Evolutionary conservation across 2,113 vertebrate species (phyloP).

Genomic region (Chamaea fasciata): DNA sequence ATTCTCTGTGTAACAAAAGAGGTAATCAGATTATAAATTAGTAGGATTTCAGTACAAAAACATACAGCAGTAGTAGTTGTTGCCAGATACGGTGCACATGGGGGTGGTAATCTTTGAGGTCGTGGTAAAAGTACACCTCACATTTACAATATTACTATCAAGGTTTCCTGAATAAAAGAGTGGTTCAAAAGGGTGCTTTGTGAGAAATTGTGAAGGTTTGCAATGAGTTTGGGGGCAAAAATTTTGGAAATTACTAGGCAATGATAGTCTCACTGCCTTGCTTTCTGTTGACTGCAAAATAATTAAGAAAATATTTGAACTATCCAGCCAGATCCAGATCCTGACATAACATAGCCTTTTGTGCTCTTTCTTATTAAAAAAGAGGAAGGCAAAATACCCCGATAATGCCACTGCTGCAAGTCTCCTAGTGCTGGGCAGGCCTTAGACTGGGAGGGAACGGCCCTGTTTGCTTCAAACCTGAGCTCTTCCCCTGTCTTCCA

Average conservation of each 20-base stretch:
- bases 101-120: neutral
- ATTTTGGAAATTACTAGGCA: neutral
- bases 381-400: neutral
- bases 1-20: neutral
- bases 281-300: neutral
- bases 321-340: neutral
- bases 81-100: neutral
- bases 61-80: neutral
- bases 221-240: neutral
- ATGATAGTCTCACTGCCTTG: neutral
- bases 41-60: neutral
- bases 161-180: neutral
- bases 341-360: neutral
- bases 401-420: neutral
- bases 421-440: neutral
- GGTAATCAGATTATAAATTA: neutral
- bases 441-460: neutral
- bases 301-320: neutral
- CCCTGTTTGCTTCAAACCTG: neutral
- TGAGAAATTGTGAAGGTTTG: neutral
- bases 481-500: neutral
- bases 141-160: neutral
- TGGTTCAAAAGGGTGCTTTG: neutral
- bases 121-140: neutral
- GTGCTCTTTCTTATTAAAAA: neutral